Percentiles rank a stretch among this genome's conserved stretches.
phyloP scores from a whole-genome alignment of 2,113 vertebrate genomes.

The Clarias batrachus region DNA sequence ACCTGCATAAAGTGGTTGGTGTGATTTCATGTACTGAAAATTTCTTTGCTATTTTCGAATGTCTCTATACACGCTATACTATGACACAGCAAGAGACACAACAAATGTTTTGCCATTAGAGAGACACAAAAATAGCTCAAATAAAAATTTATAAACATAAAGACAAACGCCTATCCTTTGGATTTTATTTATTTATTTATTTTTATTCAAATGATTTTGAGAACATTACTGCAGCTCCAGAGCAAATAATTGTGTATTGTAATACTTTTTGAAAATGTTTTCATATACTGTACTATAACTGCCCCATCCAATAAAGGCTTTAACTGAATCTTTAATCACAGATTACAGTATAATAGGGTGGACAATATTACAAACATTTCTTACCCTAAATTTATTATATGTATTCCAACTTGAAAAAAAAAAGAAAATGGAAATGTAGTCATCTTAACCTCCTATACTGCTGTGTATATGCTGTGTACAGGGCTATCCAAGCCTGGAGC shows the following conservation, averaged over 20 bases:
- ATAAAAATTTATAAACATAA: neutral
- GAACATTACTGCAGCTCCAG: too few species aligned
- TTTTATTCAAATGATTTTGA: too few species aligned
- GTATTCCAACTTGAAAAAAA: too few species aligned
- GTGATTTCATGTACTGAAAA: neutral
- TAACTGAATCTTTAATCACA: neutral
- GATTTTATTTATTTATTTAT: neutral
- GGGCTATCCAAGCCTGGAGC: too few species aligned
- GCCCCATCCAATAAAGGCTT: neutral
- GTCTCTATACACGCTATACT: neutral
- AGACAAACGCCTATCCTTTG: too few species aligned
- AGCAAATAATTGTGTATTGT: too few species aligned
- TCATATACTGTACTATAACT: neutral
- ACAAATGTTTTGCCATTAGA: neutral
- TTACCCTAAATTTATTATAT: too few species aligned
- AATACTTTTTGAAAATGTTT: too few species aligned
- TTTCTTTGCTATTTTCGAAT: neutral
- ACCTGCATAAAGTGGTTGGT: neutral
- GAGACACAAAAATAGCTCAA: neutral
- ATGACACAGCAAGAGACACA: neutral
- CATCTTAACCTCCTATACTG: too few species aligned
- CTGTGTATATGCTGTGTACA: too few species aligned
- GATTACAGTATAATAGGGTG: neutral
- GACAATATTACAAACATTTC: neutral
- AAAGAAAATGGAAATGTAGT: too few species aligned